Percentiles rank a stretch among this genome's conserved stretches.
phyloP scores from a whole-genome alignment of 1,140 invertebrate genomes.

The Radopholus similis region DNA sequence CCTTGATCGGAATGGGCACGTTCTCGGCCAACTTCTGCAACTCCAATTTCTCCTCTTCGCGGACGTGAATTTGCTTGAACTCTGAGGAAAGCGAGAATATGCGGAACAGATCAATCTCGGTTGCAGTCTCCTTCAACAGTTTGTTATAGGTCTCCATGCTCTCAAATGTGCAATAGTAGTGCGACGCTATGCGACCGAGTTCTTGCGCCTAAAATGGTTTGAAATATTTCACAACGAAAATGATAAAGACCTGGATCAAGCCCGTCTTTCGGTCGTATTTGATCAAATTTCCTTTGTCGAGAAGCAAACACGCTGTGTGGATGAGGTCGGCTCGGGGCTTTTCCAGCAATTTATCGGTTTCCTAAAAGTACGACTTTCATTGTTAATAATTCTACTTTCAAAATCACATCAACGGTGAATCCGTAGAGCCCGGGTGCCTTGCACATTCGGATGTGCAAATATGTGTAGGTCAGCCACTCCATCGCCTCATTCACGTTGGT shows the following conservation, averaged over 20 bases:
- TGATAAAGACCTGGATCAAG: slow-evolving; percentile 70
- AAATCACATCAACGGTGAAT: slow-evolving; percentile 70
- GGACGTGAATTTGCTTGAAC: slow-evolving; percentile 84
- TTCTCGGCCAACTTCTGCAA: slow-evolving; percentile 92
- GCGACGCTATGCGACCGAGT: slow-evolving; percentile 90
- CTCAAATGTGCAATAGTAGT: slow-evolving; percentile 95
- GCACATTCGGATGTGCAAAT: slow-evolving; percentile 81
- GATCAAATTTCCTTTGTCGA: slow-evolving; percentile 85
- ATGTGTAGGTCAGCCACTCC: slow-evolving; percentile 92
- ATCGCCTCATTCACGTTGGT: slow-evolving; percentile 91
- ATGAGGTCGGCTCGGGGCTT: slow-evolving; percentile 85
- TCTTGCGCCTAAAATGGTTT: slow-evolving; percentile 71
- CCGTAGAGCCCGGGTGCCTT: slow-evolving; percentile 82
- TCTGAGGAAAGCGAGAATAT: slow-evolving; percentile 96
- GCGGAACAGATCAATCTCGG: slow-evolving; percentile 96
- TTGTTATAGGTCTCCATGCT: slow-evolving; percentile 96
- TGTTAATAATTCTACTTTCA: neutral
- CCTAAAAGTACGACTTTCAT: slow-evolving; percentile 34
- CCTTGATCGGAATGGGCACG: slow-evolving; percentile 97
- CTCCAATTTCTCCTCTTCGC: slow-evolving; percentile 97
- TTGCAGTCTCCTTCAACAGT: slow-evolving; percentile 87
- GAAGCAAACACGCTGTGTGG: slow-evolving; percentile 85
- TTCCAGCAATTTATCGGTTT: slow-evolving; percentile 75
- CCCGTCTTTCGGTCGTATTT: slow-evolving; percentile 95
- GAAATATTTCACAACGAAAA: slow-evolving; percentile 23